A percentile compares a stretch with the other conserved stretches of the same genome.
These are phyloP conservation scores for Ochropleura leucogaster DNA, from an alignment of 2,888 invertebrate species.

Conservation along the genomic window DNA sequence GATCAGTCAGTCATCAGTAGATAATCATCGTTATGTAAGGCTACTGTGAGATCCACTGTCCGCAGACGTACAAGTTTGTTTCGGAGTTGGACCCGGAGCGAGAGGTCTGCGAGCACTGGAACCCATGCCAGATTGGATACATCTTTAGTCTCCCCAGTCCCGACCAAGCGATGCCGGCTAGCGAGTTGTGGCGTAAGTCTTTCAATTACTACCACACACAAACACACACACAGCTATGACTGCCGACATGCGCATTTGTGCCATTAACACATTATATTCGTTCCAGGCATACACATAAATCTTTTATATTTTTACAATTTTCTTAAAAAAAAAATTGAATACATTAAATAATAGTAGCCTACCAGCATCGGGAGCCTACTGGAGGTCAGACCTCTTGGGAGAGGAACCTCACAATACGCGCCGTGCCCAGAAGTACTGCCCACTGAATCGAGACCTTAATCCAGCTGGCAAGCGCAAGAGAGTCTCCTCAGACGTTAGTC, in stretches of 20 bases:
- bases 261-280: not conserved
- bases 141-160: constrained; percentile 84
- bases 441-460: too few species aligned
- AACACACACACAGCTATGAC: not conserved
- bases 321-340: too few species aligned
- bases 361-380: too few species aligned
- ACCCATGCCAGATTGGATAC: constrained; percentile 87
- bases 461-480: too few species aligned
- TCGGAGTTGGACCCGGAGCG: constrained; percentile 85
- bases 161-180: constrained; percentile 81
- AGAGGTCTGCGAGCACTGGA: constrained; percentile 88
- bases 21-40: not conserved
- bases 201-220: too few species aligned
- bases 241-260: not conserved
- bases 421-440: too few species aligned
- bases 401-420: too few species aligned
- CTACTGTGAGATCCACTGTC: not conserved
- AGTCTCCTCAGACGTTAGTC: too few species aligned
- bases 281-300: too few species aligned
- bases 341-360: too few species aligned
- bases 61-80: constrained; percentile 85
- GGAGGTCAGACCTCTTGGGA: too few species aligned
- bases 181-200: constrained; percentile 84
- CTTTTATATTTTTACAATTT: too few species aligned
- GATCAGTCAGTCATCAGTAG: not conserved